Percentiles rank a stretch among this genome's conserved stretches.
These are phyloP conservation scores for Meloe dianella DNA, from an alignment of 2,888 invertebrate species.

Conservation along the genomic window DNA sequence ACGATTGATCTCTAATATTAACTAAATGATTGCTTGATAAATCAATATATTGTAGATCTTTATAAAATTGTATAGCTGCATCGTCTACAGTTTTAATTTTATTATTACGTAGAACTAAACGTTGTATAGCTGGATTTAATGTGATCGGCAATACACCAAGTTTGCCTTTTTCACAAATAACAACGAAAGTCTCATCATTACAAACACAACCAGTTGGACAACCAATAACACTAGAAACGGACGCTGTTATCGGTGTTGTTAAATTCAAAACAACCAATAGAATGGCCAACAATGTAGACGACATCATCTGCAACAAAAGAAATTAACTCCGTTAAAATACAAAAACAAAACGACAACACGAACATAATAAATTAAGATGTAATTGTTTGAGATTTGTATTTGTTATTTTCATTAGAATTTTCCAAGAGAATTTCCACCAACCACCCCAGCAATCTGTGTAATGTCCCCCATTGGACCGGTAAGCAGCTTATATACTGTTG, in stretches of 20 bases:
- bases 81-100: conserved; percentile 88
- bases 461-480: conserved; percentile 55
- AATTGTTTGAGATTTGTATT: background rate
- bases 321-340: conserved; percentile 19
- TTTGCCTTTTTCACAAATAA: conserved; percentile 84
- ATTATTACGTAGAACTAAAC: conserved; percentile 83
- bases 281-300: conserved; percentile 37
- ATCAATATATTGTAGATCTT: conserved; percentile 83
- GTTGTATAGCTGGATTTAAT: conserved; percentile 87
- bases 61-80: conserved; percentile 87
- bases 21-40: conserved; percentile 84
- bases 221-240: conserved; percentile 66
- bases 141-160: conserved; percentile 90
- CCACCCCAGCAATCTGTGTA: conserved; percentile 53
- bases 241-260: conserved; percentile 37
- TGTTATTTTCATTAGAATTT: conserved; percentile 5
- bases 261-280: conserved; percentile 40
- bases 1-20: conserved; percentile 79
- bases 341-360: background rate
- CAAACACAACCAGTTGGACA: conserved; percentile 89
- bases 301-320: conserved; percentile 47
- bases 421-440: background rate
- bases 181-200: conserved; percentile 87
- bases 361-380: background rate
- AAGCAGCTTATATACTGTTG: conserved; percentile 54